These are phyloP conservation scores for Beris morrisii DNA, from an alignment of 2,888 invertebrate species.

Conservation along the genomic window DNA sequence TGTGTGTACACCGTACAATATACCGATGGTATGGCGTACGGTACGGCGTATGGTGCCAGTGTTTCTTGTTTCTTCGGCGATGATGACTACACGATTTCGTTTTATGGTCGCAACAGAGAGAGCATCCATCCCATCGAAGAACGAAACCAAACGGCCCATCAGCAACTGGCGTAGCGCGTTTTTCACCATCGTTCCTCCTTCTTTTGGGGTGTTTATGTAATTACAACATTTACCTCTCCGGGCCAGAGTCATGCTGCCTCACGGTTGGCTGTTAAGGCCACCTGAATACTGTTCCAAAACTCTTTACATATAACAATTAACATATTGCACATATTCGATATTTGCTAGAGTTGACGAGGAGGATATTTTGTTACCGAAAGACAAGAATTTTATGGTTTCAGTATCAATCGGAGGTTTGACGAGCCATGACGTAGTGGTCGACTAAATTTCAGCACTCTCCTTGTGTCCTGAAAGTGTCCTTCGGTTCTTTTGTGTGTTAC, in stretches of 20 bases:
- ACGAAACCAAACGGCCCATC: too few relatives aligned
- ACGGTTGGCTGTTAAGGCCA: constrained; percentile 23
- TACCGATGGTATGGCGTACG: too few relatives aligned
- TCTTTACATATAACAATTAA: constrained; percentile 4
- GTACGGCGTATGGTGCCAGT: too few relatives aligned
- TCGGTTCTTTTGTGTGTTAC: background rate
- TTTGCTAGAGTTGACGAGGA: constrained; percentile 24
- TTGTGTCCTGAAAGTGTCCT: constrained; percentile 18
- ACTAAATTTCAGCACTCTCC: too few relatives aligned
- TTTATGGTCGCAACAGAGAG: too few relatives aligned
- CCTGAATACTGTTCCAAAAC: constrained; percentile 28
- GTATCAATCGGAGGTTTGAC: constrained; percentile 55
- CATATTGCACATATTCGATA: constrained; percentile 19
- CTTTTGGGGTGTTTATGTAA: constrained; percentile 25
- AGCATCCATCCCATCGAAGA: too few relatives aligned
- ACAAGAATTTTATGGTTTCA: constrained; percentile 51
- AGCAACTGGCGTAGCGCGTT: too few relatives aligned
- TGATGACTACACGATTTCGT: too few relatives aligned
- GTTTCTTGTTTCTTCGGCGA: too few relatives aligned
- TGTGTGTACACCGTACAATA: too few relatives aligned
- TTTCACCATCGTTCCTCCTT: constrained; percentile 21
- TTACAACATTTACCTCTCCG: background rate
- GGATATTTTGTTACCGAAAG: constrained; percentile 35
- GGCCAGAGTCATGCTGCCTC: constrained; percentile 13
- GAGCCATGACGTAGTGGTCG: constrained; percentile 49